Percentiles rank a stretch among this genome's conserved stretches.
Evolutionary conservation across 1,140 invertebrate species (phyloP).

Genomic region (Sycophaga agraensis): DNA sequence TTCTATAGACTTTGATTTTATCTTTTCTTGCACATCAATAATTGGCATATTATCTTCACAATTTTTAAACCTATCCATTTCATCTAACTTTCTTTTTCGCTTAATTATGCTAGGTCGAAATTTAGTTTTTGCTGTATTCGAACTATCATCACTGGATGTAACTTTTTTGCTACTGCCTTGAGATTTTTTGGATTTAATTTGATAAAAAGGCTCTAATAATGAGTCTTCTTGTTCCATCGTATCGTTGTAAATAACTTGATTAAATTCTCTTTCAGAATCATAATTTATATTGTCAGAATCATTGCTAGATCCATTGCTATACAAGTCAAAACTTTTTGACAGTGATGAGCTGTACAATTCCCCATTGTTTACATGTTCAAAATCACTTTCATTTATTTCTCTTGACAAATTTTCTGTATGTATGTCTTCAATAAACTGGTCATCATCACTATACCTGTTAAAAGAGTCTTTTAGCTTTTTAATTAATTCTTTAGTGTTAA

Average conservation of each 20-base stretch:
- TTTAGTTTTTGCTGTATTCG: not conserved
- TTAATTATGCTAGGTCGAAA: constrained; percentile 26
- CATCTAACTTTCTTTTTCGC: constrained; percentile 16
- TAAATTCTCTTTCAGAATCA: not conserved
- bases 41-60: constrained; percentile 44
- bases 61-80: constrained; percentile 22
- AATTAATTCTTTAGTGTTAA: constrained; percentile 17
- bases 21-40: constrained; percentile 52
- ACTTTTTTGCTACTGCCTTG: not conserved
- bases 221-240: not conserved
- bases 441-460: not conserved
- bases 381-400: too few relatives aligned
- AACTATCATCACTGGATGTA: not conserved
- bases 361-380: too few relatives aligned
- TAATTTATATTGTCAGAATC: not conserved
- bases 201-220: not conserved
- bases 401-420: not conserved
- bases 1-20: constrained; percentile 54
- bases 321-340: too few relatives aligned
- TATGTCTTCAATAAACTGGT: not conserved
- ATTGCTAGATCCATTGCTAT: too few relatives aligned
- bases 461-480: constrained; percentile 12
- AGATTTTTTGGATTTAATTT: not conserved
- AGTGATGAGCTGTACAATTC: too few relatives aligned
- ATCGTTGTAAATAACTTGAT: not conserved